Evolutionary conservation across 2,113 vertebrate species (phyloP).

Genomic region (Monopterus albus): DNA sequence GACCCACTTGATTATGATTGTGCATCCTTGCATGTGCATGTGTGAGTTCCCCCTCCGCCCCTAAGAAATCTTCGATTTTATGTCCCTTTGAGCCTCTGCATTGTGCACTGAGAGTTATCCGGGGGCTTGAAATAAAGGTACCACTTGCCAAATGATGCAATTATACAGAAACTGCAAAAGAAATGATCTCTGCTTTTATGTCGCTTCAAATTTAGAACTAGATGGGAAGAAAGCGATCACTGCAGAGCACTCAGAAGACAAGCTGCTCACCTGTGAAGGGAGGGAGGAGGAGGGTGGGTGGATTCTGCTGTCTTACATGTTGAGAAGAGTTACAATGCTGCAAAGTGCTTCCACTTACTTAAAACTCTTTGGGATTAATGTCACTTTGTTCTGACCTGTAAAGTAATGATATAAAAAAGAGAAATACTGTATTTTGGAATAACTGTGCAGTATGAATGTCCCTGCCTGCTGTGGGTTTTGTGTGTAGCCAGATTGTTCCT

Average conservation of each 20-base stretch:
- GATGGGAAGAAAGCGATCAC: slow-evolving; percentile 31
- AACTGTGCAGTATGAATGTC: neutral
- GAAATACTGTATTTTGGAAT: slow-evolving; percentile 25
- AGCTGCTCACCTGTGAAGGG: slow-evolving; percentile 47
- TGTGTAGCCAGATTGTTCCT: slow-evolving; percentile 55
- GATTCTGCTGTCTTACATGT: slow-evolving; percentile 21
- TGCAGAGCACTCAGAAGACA: slow-evolving; percentile 26
- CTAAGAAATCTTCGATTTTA: slow-evolving; percentile 14
- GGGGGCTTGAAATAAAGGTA: slow-evolving; percentile 49
- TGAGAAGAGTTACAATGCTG: slow-evolving; percentile 17
- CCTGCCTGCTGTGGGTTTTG: slow-evolving; percentile 13
- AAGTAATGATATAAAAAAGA: slow-evolving; percentile 26
- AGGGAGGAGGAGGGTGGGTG: neutral
- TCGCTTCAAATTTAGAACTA: slow-evolving; percentile 57
- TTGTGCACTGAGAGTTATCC: slow-evolving; percentile 27
- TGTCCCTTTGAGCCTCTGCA: slow-evolving; percentile 12
- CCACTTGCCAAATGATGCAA: slow-evolving; percentile 61
- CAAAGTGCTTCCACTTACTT: slow-evolving; percentile 1
- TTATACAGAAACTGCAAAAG: slow-evolving; percentile 40
- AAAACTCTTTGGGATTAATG: neutral
- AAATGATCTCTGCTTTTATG: slow-evolving; percentile 47
- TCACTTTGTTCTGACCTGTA: slow-evolving; percentile 19
- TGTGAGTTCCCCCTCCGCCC: neutral
- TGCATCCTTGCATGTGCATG: no score
- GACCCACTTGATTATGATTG: neutral